Conservation (phyloP, 2,113 vertebrate genomes). For the Calyptommatus sinebrachiatus region DNA sequence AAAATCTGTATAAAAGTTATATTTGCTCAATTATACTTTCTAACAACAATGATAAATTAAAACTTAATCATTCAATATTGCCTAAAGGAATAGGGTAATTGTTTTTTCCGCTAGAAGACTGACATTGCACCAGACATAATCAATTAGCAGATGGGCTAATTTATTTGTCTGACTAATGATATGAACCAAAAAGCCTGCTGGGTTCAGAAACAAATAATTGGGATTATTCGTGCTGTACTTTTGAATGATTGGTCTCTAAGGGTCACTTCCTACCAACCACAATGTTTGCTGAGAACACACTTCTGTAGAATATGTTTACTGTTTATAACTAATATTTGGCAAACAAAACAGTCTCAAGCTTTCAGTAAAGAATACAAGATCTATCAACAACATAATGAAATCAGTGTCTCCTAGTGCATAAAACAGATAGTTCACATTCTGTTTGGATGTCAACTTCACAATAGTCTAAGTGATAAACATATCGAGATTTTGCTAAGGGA, state of each 20-base stretch:
- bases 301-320: not conserved
- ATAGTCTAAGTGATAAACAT: too few relatives aligned
- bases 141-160: constrained; percentile 30
- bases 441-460: too few relatives aligned
- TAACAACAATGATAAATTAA: constrained; percentile 30
- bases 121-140: constrained; percentile 24
- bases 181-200: constrained; percentile 10
- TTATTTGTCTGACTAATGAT: constrained; percentile 14
- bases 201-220: not conserved
- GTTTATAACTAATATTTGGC: not conserved
- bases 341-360: not conserved
- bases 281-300: not conserved
- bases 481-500: too few relatives aligned
- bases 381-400: not conserved
- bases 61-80: constrained; percentile 21
- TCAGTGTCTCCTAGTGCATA: too few relatives aligned
- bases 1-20: constrained; percentile 4
- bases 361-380: not conserved
- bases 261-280: not conserved
- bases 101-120: constrained; percentile 22
- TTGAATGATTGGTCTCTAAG: not conserved
- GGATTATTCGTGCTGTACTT: not conserved
- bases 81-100: constrained; percentile 22
- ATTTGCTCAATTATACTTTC: constrained; percentile 13
- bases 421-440: too few relatives aligned